These are phyloP conservation scores for Operophtera brumata DNA, from an alignment of 2,888 invertebrate genomes.

Conservation along the genomic window DNA sequence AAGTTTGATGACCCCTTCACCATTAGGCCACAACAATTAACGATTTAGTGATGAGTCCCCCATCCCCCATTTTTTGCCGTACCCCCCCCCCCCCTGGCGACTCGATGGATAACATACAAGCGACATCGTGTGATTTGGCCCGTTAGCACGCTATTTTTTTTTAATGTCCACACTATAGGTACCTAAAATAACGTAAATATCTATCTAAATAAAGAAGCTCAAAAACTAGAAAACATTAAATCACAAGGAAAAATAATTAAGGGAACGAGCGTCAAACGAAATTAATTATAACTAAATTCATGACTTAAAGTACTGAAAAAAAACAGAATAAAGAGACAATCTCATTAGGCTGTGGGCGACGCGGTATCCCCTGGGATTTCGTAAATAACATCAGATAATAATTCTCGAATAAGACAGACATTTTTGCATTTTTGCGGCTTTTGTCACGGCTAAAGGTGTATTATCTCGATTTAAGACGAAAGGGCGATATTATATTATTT, in stretches of 20 bases:
- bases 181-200: too few relatives aligned
- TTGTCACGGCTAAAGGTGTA: conserved; percentile 2
- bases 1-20: too few relatives aligned
- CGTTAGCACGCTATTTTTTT: too few relatives aligned
- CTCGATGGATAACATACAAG: too few relatives aligned
- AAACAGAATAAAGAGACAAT: conserved; percentile 10
- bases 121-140: too few relatives aligned
- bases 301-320: conserved; percentile 7
- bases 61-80: too few relatives aligned
- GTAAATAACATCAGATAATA: conserved; percentile 13
- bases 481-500: background rate
- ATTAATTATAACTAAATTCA: conserved; percentile 19
- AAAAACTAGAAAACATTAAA: too few relatives aligned
- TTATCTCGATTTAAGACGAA: background rate
- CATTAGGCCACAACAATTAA: too few relatives aligned
- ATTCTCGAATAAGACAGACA: background rate
- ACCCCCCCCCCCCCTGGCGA: too few relatives aligned
- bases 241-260: background rate
- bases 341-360: conserved; percentile 14
- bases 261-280: conserved; percentile 12
- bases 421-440: background rate
- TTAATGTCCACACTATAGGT: too few relatives aligned
- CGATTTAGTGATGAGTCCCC: too few relatives aligned
- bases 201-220: too few relatives aligned
- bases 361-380: conserved; percentile 1